These are phyloP conservation scores for Drosophila pallidifrons DNA, from an alignment of 1,140 invertebrate species.

Conservation along the genomic window DNA sequence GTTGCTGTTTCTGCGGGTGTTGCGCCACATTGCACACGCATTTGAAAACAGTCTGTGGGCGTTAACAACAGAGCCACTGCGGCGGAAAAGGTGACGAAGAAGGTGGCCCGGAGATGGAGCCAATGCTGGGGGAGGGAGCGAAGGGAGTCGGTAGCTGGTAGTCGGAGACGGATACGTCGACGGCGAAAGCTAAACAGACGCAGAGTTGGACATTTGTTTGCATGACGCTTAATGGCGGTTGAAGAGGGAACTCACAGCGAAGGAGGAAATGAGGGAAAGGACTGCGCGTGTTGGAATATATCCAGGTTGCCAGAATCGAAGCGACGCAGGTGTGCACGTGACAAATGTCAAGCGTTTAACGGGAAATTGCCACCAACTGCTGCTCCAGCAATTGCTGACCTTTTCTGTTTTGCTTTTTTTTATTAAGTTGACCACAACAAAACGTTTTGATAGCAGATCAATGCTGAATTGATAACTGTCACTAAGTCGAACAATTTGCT, in stretches of 20 bases:
- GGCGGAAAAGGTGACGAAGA: slow-evolving; percentile 10
- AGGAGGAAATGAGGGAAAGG: not conserved
- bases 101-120: not conserved
- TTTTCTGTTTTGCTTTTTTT: not conserved
- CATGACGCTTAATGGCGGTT: slow-evolving; percentile 43
- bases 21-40: slow-evolving; percentile 57
- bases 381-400: slow-evolving; percentile 9
- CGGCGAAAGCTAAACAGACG: slow-evolving; percentile 24
- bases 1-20: slow-evolving; percentile 15
- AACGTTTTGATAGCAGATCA: slow-evolving; percentile 13
- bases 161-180: slow-evolving; percentile 12
- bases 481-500: not conserved
- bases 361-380: slow-evolving; percentile 48
- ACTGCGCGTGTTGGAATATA: not conserved
- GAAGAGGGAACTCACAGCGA: not conserved
- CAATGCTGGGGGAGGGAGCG: not conserved
- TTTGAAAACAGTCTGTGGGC: slow-evolving; percentile 44
- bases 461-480: slow-evolving; percentile 11
- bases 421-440: slow-evolving; percentile 32
- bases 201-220: slow-evolving; percentile 76
- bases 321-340: slow-evolving; percentile 60
- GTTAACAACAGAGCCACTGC: slow-evolving; percentile 63
- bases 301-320: slow-evolving; percentile 19
- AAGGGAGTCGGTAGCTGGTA: too few species aligned
- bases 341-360: slow-evolving; percentile 74